Evolutionary conservation across 53 echinoderm and acorn worm genomes (phyloP), one percentile per base, ranked within the genome.

Genomic region (Paracentrotus lividus): DNA sequence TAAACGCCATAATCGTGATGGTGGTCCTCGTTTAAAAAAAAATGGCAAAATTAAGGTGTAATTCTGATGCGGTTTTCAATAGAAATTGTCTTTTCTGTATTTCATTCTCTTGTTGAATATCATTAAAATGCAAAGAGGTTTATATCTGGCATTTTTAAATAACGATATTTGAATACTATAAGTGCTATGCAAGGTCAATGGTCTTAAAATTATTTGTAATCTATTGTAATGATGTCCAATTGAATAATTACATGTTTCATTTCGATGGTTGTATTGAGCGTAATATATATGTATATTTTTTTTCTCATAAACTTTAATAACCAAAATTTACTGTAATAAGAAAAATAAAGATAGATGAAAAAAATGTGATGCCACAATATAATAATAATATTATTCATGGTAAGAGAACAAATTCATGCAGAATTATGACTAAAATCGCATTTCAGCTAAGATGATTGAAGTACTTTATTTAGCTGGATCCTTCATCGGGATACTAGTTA

Each of bases 401-500:
- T 4, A 49, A 49, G 3, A 49, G 27, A 81, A 81, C 23, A 12
- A 26, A 45, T 78, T n/a, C n/a, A n/a, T n/a, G 9, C 3, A 45
- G 26, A 47, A 45, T 78, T 6, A 68, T 10, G 3, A 66, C 31
- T 66, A 27, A 20, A 27, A 66, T 66, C 67, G 2, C 67, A 45
- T 47, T 45, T 81, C 33, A 12, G 26, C 36, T 38, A 8, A 44
- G 26, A 5, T 81, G 81, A 81, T 26, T 45, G 27, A 26, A 47
- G 13, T 81, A 81, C 81, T 81, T n/a, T 26, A 81, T 81, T 81
- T 81, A 81, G 47, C 49, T 47, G 9, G 18, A 81, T 81, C 81
- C 81, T 23, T 81, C 81, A 45, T 47, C 47, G 33, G n/a, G 49
- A 33, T 34, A 81, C 81, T 45, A 81, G 47, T 81, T 81, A 7